Evolutionary conservation across 2,888 invertebrate species (phyloP).

Genomic region (Troides aeacus): DNA sequence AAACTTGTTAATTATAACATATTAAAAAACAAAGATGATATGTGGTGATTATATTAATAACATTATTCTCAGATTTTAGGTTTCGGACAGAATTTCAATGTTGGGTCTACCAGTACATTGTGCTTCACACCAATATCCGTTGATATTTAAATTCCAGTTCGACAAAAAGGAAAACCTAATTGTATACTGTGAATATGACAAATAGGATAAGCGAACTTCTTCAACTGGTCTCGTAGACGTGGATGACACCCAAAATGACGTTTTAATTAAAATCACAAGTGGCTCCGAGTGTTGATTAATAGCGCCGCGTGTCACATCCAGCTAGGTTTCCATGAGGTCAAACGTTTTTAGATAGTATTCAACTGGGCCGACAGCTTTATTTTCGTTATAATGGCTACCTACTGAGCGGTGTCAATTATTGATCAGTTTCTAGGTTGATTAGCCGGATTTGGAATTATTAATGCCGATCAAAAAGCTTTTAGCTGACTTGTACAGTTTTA

Average conservation of each 20-base stretch:
- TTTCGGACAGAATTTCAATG: too few species aligned
- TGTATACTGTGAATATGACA: too few species aligned
- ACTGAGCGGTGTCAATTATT: not conserved
- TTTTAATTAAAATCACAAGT: conserved; percentile 71
- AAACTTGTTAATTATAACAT: too few species aligned
- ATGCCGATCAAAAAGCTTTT: not conserved
- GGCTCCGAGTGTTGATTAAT: conserved; percentile 62
- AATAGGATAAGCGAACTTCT: conserved; percentile 25
- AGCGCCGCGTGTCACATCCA: conserved; percentile 61
- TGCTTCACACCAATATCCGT: too few species aligned
- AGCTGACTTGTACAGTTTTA: not conserved
- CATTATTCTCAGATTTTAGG: too few species aligned
- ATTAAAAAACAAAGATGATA: too few species aligned
- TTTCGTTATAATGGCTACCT: conserved; percentile 18
- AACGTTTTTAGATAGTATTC: conserved; percentile 41
- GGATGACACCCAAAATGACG: conserved; percentile 62
- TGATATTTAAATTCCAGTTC: too few species aligned
- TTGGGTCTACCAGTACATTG: too few species aligned
- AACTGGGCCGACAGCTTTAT: conserved; percentile 35
- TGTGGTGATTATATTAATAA: too few species aligned
- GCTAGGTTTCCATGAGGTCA: conserved; percentile 42
- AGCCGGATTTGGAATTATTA: conserved; percentile 1
- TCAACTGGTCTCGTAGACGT: conserved; percentile 36
- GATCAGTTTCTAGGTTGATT: conserved; percentile 2
- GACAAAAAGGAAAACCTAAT: too few species aligned